Evolutionary conservation across 2,113 vertebrate species (phyloP).

Genomic region (western clawed frog (Xenopus tropicalis)): UCB_Xtro_10.0 CM004450.2:62849001-62849500

Average conservation of each 20-base stretch:
- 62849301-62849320: too few species aligned
- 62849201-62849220: not conserved
- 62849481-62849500: too few species aligned
- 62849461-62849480: too few species aligned
- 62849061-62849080: constrained; percentile 3
- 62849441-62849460: too few species aligned
- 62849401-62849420: not conserved
- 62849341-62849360: not conserved
- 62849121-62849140: not conserved
- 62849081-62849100: not conserved
- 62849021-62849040: too few species aligned
- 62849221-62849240: constrained; percentile 4
- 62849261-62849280: not conserved
- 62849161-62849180: not conserved
- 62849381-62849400: not conserved
- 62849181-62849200: constrained; percentile 2
- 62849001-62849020: too few species aligned
- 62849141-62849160: not conserved
- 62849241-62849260: not conserved
- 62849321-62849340: too few species aligned
- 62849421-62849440: too few species aligned
- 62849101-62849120: constrained; percentile 10
- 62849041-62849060: not conserved
- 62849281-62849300: not conserved
- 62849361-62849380: not conserved